Conservation (phyloP, 2,113 vertebrate species). For the Aleadryas rufinucha region DNA sequence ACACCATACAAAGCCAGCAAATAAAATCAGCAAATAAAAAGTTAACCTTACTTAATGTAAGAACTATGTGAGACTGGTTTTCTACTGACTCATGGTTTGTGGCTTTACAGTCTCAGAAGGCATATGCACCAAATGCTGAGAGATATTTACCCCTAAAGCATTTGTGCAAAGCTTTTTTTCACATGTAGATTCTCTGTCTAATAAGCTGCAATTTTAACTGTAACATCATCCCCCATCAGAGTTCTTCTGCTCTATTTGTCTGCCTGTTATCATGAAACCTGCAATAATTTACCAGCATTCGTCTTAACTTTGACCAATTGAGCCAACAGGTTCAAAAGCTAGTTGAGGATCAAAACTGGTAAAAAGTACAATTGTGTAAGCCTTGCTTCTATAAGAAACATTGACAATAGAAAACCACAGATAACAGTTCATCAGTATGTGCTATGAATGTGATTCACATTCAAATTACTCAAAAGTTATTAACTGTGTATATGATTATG, state of each 20-base stretch:
- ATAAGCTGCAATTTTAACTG: not conserved
- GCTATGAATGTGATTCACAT: constrained; percentile 1
- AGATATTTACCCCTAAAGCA: not conserved
- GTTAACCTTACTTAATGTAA: not conserved
- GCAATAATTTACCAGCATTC: not conserved
- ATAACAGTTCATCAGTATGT: not conserved
- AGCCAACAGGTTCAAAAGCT: not conserved
- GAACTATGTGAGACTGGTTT: not conserved
- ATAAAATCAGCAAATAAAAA: not conserved
- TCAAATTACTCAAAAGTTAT: not conserved
- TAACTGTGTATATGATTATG: not conserved
- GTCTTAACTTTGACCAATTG: not conserved
- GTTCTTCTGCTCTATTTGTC: not conserved
- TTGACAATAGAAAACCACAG: not conserved
- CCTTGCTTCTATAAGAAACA: not conserved
- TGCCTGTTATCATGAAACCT: not conserved
- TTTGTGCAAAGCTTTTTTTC: not conserved
- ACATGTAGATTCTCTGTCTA: not conserved
- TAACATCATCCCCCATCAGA: not conserved
- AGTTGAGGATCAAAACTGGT: not conserved
- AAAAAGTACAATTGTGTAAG: not conserved
- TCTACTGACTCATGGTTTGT: not conserved
- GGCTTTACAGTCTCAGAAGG: not conserved
- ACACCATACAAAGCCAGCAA: not conserved
- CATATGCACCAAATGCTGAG: not conserved